Evolutionary conservation across 2,797 vertebrate genomes (phyloP).

Genomic region (Pogoniulus pusillus): DNA sequence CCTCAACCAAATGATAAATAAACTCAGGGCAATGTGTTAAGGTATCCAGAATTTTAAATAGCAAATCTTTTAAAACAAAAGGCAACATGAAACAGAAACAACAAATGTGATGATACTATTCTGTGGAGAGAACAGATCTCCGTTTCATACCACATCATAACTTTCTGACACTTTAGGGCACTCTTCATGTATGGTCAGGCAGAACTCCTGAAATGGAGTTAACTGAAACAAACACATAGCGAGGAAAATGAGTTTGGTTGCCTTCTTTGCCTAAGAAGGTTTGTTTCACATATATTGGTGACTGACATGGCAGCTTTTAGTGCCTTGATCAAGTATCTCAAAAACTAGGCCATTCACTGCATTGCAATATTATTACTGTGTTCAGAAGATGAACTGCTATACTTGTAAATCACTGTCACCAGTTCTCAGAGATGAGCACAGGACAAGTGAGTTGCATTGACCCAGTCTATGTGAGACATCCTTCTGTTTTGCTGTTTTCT

Average conservation of each 20-base stretch:
- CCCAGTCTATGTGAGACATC: neutral
- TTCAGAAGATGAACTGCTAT: neutral
- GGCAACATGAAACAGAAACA: conserved; percentile 31
- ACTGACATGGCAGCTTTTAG: neutral
- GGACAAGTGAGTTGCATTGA: neutral
- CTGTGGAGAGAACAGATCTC: neutral
- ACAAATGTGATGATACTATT: neutral
- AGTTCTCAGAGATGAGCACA: neutral
- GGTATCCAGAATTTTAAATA: conserved; percentile 42
- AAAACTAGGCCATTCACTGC: neutral
- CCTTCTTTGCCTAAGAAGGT: neutral
- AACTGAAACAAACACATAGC: neutral
- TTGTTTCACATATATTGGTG: neutral
- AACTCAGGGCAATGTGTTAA: conserved; percentile 29
- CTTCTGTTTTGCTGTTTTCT: neutral
- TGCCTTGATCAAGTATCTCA: neutral
- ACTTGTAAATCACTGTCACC: conserved; percentile 2
- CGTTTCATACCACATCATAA: neutral
- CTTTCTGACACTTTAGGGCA: neutral
- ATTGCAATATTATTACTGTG: neutral
- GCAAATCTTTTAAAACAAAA: conserved; percentile 20
- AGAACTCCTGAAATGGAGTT: conserved; percentile 14
- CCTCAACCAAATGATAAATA: conserved; percentile 42
- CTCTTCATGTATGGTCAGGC: neutral
- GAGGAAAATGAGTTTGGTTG: neutral